Evolutionary conservation across 2,113 vertebrate genomes (phyloP), one percentile per base, ranked within the genome.

Genomic region (Vidua macroura): DNA sequence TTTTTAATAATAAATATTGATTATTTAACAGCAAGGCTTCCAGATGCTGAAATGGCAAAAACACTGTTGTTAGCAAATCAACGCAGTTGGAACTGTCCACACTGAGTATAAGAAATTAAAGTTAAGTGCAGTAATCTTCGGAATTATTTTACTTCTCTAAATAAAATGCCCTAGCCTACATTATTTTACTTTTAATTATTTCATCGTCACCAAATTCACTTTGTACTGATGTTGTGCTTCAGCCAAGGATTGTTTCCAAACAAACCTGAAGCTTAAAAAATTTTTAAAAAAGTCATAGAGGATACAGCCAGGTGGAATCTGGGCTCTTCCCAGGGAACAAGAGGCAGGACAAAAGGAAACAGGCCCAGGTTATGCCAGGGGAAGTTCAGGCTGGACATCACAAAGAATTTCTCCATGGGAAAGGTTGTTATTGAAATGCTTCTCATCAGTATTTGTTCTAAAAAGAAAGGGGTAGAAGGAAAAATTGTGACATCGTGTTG

Each of bases 1-100:
- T 86, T 89, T 93, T 88, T 91, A 96, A 93, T 85, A 89, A 83
- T 78, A 92, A 91, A 87, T 92, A 94, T 87, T 72, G 83, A 91
- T 93, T 87, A 89, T 94, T 94, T 96, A 90, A 83, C 78, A 94
- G n/a, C 49, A 59, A 83, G 33, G 25, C 48, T 96, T 87, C 70
- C 68, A 96, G 88, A 88, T 69, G 86, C 84, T 96, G 92, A 95
- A 89, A 87, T 44, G 33, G 73, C 83, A 94, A 86, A 93, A 86
- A 12, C 24, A 68, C 16, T 64, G 20, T 7, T 75, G 83, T 77
- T 88, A 93, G 69, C 37, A 85, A 67, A 77, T 80, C 83, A 83
- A 28, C 41, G 58, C 13, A 28, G 28, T 22, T 85, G 35, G 49
- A 93, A 63, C 10, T 37, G 39, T 74, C 59, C 46, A 33, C 22